phyloP scores from a whole-genome alignment of 1,140 invertebrate species.

The Stegodyphus dumicola region DNA sequence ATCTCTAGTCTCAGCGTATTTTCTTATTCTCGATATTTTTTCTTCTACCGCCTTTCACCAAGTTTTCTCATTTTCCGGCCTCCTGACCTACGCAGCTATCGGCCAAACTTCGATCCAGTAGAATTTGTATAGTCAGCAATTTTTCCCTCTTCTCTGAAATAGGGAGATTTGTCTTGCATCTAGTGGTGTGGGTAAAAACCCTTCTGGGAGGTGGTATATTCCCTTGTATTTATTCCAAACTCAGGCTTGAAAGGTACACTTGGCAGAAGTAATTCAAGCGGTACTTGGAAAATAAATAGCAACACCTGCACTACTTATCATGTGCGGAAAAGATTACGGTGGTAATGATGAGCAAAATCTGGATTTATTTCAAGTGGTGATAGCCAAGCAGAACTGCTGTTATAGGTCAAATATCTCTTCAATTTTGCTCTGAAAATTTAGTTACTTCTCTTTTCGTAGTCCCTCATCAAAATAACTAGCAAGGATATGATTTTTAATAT shows the following conservation, averaged over 20 bases:
- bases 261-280: slow-evolving; percentile 30
- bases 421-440: too few species aligned
- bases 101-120: slow-evolving; percentile 40
- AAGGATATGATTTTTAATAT: too few species aligned
- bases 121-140: slow-evolving; percentile 53
- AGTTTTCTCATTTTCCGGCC: slow-evolving; percentile 50
- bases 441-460: too few species aligned
- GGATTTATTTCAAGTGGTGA: too few species aligned
- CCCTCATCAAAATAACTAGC: too few species aligned
- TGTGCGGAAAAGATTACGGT: neutral
- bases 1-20: neutral
- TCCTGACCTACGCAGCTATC: slow-evolving; percentile 37
- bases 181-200: slow-evolving; percentile 26
- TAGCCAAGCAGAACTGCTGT: too few species aligned
- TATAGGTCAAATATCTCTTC: too few species aligned
- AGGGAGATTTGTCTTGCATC: slow-evolving; percentile 43
- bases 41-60: slow-evolving; percentile 9
- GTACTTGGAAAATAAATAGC: slow-evolving; percentile 3
- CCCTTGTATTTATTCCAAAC: slow-evolving; percentile 25
- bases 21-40: slow-evolving; percentile 11
- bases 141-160: neutral
- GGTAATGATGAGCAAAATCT: too few species aligned
- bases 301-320: neutral
- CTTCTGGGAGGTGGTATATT: neutral
- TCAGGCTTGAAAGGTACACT: slow-evolving; percentile 35